Base-by-base conservation (phyloP, 2,888 invertebrate genomes). In the Drosophila neutralis region DNA sequence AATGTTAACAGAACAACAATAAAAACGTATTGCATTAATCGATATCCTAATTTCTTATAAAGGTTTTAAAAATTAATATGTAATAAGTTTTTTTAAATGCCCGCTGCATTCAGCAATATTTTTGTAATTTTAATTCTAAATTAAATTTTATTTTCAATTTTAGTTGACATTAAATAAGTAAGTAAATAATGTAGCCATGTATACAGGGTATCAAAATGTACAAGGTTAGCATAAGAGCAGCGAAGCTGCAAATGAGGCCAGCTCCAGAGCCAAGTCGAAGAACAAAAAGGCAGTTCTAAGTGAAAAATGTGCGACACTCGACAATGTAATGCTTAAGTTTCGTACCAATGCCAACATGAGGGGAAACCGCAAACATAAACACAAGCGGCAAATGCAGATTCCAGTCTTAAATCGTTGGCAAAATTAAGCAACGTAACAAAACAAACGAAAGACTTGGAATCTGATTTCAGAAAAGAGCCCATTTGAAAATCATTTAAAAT, bases 291-390 rank as follows among this genome's bases (percentile, higher is more conserved):
- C 60, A 53, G 66, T 54, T 56, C 49, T 40, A 54, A 31, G n/a
- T 57, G 63, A 51, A 35, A 62, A 56, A 51, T 52, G 38, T 53
- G 68, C 68, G 69, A 68, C 77, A 69, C 76, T 77, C 65, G 76
- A 81, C 82, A 83, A 72, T 80, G 76, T 76, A 76, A 83, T 73
- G 69, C 83, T 86, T 84, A 78, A 71, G 82, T 84, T 75, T 77
- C 61, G 64, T 67, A 67, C 58, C 58, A 8, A 49, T 36, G 54
- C 18, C 52, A 18, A 31, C 8, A 24, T 45, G 15, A 8, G 45
- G 15, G 27, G 8, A 24, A 21, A 11, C 45, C 21, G 7, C 15
- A 48, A 62, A 51, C 29, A 42, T 49, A 57, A 57, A 69, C 51
- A 27, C 11, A 3, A 33, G 45, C 18, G 52, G 40, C 80, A 77